A percentile compares a stretch with the other conserved stretches of the same genome.
Conservation (phyloP, 2,113 vertebrate genomes). For the Seriola aureovittata region DNA sequence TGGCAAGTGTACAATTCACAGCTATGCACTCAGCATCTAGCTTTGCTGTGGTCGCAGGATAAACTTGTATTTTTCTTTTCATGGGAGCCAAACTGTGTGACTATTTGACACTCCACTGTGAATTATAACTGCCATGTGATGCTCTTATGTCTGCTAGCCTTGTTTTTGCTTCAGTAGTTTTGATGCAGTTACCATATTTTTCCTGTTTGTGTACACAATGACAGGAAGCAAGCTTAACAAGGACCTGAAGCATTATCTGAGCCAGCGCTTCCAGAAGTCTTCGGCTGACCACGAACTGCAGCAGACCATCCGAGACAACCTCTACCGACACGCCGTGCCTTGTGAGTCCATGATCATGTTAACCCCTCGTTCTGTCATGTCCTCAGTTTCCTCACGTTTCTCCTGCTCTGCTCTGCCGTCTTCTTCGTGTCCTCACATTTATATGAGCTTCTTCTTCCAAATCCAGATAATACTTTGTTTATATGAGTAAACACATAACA, state of each 20-base stretch:
- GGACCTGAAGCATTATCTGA: constrained; percentile 96
- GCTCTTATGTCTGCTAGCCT: constrained; percentile 1
- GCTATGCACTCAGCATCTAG: constrained; percentile 33
- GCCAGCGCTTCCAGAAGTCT: constrained; percentile 97
- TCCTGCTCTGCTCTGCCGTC: neutral
- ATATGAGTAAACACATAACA: neutral
- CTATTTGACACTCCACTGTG: constrained; percentile 33
- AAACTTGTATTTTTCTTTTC: constrained; percentile 29
- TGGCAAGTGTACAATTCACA: constrained; percentile 67
- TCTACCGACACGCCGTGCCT: constrained; percentile 99
- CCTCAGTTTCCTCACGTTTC: neutral
- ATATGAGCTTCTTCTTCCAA: neutral
- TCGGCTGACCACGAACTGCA: constrained; percentile 95
- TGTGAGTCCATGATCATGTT: constrained; percentile 88
- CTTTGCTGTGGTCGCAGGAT: constrained; percentile 12
- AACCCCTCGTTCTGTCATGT: neutral
- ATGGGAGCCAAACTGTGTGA: constrained; percentile 35
- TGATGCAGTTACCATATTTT: constrained; percentile 45
- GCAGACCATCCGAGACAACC: constrained; percentile 97
- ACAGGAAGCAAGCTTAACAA: constrained; percentile 95
- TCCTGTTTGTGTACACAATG: constrained; percentile 70
- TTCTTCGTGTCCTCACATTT: constrained; percentile 14
- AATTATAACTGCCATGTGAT: constrained; percentile 5
- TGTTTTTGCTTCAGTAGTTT: constrained; percentile 9
- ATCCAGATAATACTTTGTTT: neutral